phyloP scores from a whole-genome alignment of 2,113 vertebrate species.

The Scalopus aquaticus region DNA sequence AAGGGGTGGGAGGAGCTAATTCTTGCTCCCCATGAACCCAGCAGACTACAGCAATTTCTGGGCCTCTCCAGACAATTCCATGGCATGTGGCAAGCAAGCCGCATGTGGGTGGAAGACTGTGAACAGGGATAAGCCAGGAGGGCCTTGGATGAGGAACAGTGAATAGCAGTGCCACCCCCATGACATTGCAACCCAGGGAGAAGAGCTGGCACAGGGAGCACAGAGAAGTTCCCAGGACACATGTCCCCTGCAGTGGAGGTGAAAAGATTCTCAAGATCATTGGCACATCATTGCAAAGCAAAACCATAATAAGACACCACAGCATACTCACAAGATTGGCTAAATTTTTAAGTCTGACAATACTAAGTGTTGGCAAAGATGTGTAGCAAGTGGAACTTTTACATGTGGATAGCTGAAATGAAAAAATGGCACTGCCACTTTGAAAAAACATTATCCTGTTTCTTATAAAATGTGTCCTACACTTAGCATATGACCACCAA shows the following conservation, averaged over 20 bases:
- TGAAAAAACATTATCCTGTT: not conserved
- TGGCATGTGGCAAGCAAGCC: no score
- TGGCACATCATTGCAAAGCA: not conserved
- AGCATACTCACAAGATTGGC: not conserved
- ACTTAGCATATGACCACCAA: not conserved
- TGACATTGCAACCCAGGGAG: no score
- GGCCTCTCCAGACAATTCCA: not conserved
- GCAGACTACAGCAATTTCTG: rapidly evolving
- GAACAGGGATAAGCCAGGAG: not conserved
- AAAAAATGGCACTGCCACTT: not conserved
- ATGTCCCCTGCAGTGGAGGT: rapidly evolving
- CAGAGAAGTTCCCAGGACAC: not conserved
- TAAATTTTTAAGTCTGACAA: not conserved
- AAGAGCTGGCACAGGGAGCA: not conserved
- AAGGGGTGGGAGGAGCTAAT: rapidly evolving
- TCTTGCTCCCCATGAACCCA: not conserved
- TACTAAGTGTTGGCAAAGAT: no score
- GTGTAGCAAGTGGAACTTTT: not conserved
- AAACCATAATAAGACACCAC: not conserved
- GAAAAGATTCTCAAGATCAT: no score
- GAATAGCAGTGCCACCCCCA: not conserved
- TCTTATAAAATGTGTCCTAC: not conserved
- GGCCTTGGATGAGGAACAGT: not conserved
- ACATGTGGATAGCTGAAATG: rapidly evolving
- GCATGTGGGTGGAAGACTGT: not conserved